These are phyloP conservation scores for Cordylochernes scorpioides DNA, from an alignment of 2,888 invertebrate genomes.

Conservation along the genomic window DNA sequence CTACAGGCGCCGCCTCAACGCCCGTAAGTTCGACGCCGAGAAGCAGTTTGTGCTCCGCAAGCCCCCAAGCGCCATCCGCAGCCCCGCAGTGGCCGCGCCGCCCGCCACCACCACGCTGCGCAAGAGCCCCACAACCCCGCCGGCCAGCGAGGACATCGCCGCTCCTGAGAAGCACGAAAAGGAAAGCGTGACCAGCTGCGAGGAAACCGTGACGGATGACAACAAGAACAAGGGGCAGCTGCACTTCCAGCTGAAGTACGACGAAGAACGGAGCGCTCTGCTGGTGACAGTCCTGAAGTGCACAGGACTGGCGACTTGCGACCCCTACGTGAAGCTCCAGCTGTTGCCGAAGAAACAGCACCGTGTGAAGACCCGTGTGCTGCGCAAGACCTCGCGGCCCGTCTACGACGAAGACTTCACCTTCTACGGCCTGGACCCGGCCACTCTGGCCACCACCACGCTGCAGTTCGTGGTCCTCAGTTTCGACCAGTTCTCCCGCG, in stretches of 20 bases:
- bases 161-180: too few relatives aligned
- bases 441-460: conserved; percentile 62
- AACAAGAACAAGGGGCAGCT: conserved; percentile 34
- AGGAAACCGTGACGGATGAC: too few relatives aligned
- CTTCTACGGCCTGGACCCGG: conserved; percentile 71
- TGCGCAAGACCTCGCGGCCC: conserved; percentile 81
- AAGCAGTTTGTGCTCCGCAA: too few relatives aligned
- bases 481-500: conserved; percentile 89
- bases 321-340: conserved; percentile 93
- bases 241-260: conserved; percentile 56
- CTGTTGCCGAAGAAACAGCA: conserved; percentile 89
- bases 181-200: too few relatives aligned
- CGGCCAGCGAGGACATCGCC: too few relatives aligned
- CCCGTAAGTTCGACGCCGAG: too few relatives aligned
- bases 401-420: conserved; percentile 97
- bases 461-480: conserved; percentile 65
- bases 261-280: conserved; percentile 62
- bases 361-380: conserved; percentile 82
- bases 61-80: too few relatives aligned
- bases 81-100: too few relatives aligned
- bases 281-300: conserved; percentile 76
- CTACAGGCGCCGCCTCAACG: too few relatives aligned
- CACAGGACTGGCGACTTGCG: conserved; percentile 55
- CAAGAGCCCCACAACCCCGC: too few relatives aligned
- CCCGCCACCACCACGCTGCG: too few relatives aligned